A percentile compares a stretch with the other conserved stretches of the same genome.
phyloP scores from a whole-genome alignment of 2,888 invertebrate genomes.

The Diogma glabrata region DNA sequence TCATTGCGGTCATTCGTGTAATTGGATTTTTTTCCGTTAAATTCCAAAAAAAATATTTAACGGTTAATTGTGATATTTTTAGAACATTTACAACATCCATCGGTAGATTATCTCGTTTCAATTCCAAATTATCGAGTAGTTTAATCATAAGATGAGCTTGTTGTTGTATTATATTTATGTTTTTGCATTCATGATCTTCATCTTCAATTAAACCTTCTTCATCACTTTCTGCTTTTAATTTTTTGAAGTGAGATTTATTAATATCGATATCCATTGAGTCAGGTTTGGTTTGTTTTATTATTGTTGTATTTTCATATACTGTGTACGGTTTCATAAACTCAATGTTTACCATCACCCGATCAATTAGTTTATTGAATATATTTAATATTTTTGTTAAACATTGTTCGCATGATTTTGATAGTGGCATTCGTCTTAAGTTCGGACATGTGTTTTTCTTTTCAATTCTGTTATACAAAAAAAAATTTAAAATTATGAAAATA shows the following conservation, averaged over 20 bases:
- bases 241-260: too few relatives aligned
- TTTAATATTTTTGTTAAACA: conserved; percentile 32
- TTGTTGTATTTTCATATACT: not conserved
- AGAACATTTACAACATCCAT: conserved; percentile 54
- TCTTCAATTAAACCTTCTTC: not conserved
- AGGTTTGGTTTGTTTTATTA: too few relatives aligned
- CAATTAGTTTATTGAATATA: conserved; percentile 22
- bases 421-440: conserved; percentile 25
- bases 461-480: too few relatives aligned
- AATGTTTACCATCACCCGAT: not conserved
- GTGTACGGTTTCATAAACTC: not conserved
- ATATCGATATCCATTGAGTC: too few relatives aligned
- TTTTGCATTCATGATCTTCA: conserved; percentile 4
- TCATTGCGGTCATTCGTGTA: conserved; percentile 50
- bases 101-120: conserved; percentile 43
- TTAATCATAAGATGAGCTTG: conserved; percentile 44
- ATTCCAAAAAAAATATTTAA: conserved; percentile 66
- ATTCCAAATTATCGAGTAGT: conserved; percentile 52
- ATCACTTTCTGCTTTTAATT: not conserved
- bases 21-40: conserved; percentile 51
- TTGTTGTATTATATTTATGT: conserved; percentile 6
- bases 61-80: conserved; percentile 56
- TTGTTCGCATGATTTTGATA: conserved; percentile 28
- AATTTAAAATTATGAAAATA: too few relatives aligned
- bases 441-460: conserved; percentile 21